Evolutionary conservation across 1,140 invertebrate species (phyloP).

Genomic region (Eumeta japonica): DNA sequence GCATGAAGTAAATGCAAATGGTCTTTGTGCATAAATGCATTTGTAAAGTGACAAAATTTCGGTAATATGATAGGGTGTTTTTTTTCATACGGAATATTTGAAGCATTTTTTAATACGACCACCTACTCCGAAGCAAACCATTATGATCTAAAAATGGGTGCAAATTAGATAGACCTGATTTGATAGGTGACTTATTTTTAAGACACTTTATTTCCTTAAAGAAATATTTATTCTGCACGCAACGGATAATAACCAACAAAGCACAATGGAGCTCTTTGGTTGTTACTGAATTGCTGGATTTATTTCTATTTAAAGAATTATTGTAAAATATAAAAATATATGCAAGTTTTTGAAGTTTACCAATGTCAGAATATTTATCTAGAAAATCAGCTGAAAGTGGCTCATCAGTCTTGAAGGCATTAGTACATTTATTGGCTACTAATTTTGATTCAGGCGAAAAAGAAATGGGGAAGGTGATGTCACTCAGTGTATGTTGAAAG

Average conservation of each 20-base stretch:
- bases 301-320: slow-evolving; percentile 4
- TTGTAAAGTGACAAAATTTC: slow-evolving; percentile 12
- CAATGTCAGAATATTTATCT: neutral
- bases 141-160: slow-evolving; percentile 17
- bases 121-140: slow-evolving; percentile 24
- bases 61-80: slow-evolving; percentile 23
- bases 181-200: too few relatives aligned
- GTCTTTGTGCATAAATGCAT: slow-evolving; percentile 16
- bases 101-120: slow-evolving; percentile 17
- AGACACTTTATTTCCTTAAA: too few relatives aligned
- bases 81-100: slow-evolving; percentile 11
- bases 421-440: slow-evolving; percentile 1
- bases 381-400: neutral
- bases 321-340: slow-evolving; percentile 4
- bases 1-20: slow-evolving; percentile 18
- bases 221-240: too few relatives aligned
- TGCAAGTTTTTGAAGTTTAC: slow-evolving; percentile 3
- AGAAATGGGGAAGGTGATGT: too few relatives aligned
- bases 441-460: neutral
- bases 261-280: too few relatives aligned
- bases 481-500: neutral
- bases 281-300: too few relatives aligned
- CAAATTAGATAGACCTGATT: slow-evolving; percentile 2
- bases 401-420: slow-evolving; percentile 1
- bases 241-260: too few relatives aligned